Base-by-base conservation (phyloP, 2,797 vertebrate genomes). In the Lagodon rhomboides region DNA sequence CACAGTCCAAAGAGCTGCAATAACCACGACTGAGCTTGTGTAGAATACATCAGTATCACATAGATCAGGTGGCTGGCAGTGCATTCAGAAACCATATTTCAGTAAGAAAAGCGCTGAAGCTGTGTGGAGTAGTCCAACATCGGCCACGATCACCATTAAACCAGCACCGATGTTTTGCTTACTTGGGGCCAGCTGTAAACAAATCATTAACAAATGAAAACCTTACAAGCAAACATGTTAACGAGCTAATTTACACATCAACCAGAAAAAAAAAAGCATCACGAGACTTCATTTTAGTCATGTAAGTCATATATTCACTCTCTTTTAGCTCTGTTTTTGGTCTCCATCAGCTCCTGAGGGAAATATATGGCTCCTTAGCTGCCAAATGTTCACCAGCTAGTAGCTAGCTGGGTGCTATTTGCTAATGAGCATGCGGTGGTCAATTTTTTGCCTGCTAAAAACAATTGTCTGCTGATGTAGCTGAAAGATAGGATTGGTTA, bases 1-100 rank as follows among this genome's bases (percentile, higher is more conserved):
- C 49, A 51, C 60, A 60, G 66, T 46, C 47, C 54, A 79, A 68
- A 54, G 70, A 55, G 54, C 44, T 25, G 53, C 11, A 65, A 61
- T 63, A 23, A 69, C 7, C 3, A 44, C 38, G 61, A 51, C 64
- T 59, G 20, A 51, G 83, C 65, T 46, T 20, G 4, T 41, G 30
- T 22, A 51, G 5, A 46, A 23, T 22, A 51, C 8, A 46, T 67
- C 49, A 49, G 61, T 17, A 1, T 41, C 20, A 56, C 7, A 12
- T 27, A 54, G 1, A 54, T 76, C 23, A 46, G 22, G 61, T 30
- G 16, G 12, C 67, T 47, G 9, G 46, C 20, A 22, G 34, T 53
- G 43, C 5, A 55, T 63, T 58, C 41, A 68, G 62, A 58, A 50
- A 13, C 12, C 3, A 23, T 8, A 44, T 51, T 11, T 53, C 9